These are phyloP conservation scores for Piaya cayana DNA, from an alignment of 2,113 vertebrate species.

Conservation along the genomic window DNA sequence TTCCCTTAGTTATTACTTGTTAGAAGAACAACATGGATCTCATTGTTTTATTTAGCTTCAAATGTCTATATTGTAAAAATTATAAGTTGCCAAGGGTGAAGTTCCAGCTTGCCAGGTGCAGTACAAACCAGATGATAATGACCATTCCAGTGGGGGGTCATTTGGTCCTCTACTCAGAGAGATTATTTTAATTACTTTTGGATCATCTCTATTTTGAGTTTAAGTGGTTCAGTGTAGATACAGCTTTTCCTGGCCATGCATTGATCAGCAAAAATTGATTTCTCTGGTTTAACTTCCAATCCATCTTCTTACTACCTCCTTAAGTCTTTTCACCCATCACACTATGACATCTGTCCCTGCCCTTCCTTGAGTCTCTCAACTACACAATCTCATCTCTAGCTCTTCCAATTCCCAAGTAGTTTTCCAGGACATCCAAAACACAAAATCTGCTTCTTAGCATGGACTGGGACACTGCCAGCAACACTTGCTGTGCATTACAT, in stretches of 20 bases:
- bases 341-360: not conserved
- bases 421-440: not conserved
- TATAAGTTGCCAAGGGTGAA: not conserved
- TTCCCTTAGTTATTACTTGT: not conserved
- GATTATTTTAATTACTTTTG: not conserved
- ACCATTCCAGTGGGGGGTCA: not conserved
- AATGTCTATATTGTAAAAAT: not conserved
- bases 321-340: not conserved
- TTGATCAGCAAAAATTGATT: not conserved
- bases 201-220: not conserved
- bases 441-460: not conserved
- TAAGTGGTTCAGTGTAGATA: not conserved
- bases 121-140: not conserved
- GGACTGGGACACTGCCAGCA: not conserved
- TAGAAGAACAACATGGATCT: not conserved
- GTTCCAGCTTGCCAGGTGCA: not conserved
- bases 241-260: not conserved
- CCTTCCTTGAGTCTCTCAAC: not conserved
- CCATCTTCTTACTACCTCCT: not conserved
- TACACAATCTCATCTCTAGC: not conserved
- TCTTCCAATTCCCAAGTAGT: not conserved
- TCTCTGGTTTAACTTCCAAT: not conserved
- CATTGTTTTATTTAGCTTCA: not conserved
- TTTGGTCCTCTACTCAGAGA: not conserved
- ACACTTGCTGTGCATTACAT: not conserved